A percentile compares a stretch with the other conserved stretches of the same genome.
Evolutionary conservation across 2,113 vertebrate genomes (phyloP).

Genomic region (Periophthalmodon schlosseri): DNA sequence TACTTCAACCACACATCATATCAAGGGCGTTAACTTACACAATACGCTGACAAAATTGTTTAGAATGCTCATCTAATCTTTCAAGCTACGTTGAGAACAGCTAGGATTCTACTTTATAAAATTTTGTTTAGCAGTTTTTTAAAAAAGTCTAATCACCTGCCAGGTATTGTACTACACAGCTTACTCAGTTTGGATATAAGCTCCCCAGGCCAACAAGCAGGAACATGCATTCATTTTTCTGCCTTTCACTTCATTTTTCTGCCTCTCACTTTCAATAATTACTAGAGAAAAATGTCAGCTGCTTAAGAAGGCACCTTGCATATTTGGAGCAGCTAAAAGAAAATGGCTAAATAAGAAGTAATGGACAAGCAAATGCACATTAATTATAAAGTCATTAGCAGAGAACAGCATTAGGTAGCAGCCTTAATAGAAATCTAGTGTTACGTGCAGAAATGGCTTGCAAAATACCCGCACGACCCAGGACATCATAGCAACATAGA

Average conservation of each 20-base stretch:
- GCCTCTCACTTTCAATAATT: background rate
- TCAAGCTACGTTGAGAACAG: constrained; percentile 28
- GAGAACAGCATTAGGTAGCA: constrained; percentile 32
- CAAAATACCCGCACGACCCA: constrained; percentile 55
- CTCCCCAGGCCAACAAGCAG: background rate
- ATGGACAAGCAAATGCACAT: constrained; percentile 14
- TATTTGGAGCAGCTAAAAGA: constrained; percentile 17
- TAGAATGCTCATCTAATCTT: background rate
- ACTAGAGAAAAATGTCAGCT: constrained; percentile 1
- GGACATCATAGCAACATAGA: constrained; percentile 22
- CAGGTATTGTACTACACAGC: constrained; percentile 1
- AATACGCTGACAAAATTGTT: background rate
- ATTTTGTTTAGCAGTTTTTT: too few relatives aligned
- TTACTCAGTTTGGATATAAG: constrained; percentile 7
- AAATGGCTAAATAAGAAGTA: constrained; percentile 8
- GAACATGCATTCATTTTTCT: background rate
- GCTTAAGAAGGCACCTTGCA: constrained; percentile 31
- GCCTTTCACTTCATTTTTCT: background rate
- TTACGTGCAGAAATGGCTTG: constrained; percentile 49
- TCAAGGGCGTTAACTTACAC: background rate
- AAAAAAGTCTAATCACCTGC: constrained; percentile 1
- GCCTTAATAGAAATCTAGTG: constrained; percentile 48
- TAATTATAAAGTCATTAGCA: constrained; percentile 34
- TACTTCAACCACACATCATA: background rate
- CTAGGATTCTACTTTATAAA: background rate